Evolutionary conservation across 92 coral and sea anemone species (phyloP).

Genomic region (Phenganax stokvisi): DNA sequence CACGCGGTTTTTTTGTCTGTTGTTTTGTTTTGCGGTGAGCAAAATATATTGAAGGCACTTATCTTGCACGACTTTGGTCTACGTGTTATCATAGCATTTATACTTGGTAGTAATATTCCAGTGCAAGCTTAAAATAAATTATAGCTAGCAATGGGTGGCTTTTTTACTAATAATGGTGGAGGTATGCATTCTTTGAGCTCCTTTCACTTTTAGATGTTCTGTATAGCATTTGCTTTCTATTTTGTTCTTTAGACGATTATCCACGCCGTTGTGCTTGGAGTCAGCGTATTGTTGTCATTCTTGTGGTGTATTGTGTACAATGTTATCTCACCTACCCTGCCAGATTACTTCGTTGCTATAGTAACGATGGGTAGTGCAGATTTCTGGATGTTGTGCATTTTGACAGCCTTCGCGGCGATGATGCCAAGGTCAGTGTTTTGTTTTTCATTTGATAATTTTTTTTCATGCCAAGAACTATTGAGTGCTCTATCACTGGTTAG

Average conservation of each 20-base stretch:
- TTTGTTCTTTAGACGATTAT: conserved; percentile 57
- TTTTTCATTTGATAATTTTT: no score
- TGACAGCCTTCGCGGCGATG: conserved; percentile 67
- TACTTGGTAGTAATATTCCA: no score
- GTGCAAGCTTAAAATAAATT: no score
- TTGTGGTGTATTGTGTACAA: conserved; percentile 65
- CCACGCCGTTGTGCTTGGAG: conserved; percentile 74
- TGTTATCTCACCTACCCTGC: conserved; percentile 49
- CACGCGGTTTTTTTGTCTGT: not conserved
- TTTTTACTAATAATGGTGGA: no score
- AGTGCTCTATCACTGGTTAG: no score
- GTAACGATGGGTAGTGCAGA: conserved; percentile 76
- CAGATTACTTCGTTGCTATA: conserved; percentile 75
- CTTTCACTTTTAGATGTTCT: no score
- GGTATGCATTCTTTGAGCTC: no score
- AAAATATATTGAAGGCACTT: no score
- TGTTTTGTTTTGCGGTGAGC: no score
- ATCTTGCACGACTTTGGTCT: no score
- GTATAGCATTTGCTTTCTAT: not conserved
- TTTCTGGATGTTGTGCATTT: conserved; percentile 81
- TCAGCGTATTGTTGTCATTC: conserved; percentile 75
- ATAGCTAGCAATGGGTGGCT: no score
- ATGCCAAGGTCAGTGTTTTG: conserved; percentile 70
- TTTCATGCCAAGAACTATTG: not conserved
- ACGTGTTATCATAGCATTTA: no score